Percentiles rank a stretch among this genome's conserved stretches.
Conservation (phyloP, 1,140 invertebrate species). For the Leptinotarsa defecta region DNA sequence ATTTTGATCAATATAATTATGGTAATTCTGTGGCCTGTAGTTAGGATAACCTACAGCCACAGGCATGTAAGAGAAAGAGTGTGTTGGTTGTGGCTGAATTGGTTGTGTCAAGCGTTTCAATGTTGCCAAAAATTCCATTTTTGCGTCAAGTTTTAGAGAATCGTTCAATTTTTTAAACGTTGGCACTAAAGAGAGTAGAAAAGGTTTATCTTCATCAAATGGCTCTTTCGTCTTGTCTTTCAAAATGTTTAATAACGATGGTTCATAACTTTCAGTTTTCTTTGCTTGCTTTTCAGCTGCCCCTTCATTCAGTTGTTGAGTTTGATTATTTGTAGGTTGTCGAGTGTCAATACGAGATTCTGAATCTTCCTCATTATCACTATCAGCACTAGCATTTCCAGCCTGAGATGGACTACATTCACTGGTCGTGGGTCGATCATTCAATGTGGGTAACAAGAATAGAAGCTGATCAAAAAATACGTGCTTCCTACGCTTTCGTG, state of each 20-base stretch:
- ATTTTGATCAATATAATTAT: too few relatives aligned
- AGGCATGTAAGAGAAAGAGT: too few relatives aligned
- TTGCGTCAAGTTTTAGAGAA: neutral
- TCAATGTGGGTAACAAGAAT: neutral
- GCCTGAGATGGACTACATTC: neutral
- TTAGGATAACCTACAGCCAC: too few relatives aligned
- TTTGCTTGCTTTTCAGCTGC: neutral
- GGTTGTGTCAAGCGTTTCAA: constrained; percentile 1
- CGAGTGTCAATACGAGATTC: neutral
- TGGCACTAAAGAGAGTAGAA: neutral
- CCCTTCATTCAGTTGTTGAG: neutral
- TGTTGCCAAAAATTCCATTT: constrained; percentile 4
- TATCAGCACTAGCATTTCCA: neutral
- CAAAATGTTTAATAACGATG: neutral
- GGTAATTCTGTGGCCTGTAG: neutral
- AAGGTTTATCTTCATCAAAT: neutral
- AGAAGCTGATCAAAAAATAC: neutral
- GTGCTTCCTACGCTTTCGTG: neutral
- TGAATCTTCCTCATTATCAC: neutral
- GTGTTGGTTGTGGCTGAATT: neutral
- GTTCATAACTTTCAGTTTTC: neutral
- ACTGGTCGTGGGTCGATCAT: neutral
- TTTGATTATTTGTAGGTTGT: neutral
- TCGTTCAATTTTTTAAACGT: neutral
- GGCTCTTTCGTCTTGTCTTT: neutral